Conservation (phyloP, 2,888 invertebrate genomes). For the Lottia gigantea region DNA sequence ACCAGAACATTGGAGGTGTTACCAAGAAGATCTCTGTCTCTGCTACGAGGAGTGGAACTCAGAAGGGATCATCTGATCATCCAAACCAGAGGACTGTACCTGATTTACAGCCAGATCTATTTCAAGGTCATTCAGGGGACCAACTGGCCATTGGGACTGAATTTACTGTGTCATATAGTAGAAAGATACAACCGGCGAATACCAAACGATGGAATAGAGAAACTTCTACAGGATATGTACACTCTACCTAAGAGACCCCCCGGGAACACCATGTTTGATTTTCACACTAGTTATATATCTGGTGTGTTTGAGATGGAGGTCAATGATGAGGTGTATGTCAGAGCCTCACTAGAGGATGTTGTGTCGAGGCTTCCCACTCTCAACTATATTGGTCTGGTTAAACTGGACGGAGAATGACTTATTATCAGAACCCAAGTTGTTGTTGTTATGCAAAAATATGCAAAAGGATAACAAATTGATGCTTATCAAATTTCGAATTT, state of each 20-base stretch:
- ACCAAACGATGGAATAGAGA: slow-evolving; percentile 2
- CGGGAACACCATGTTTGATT: background rate
- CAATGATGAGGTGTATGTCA: background rate
- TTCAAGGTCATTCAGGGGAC: background rate
- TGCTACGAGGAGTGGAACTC: background rate
- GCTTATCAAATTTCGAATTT: no score
- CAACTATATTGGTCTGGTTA: background rate
- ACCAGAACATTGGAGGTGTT: background rate
- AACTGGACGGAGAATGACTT: no score
- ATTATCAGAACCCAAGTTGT: no score
- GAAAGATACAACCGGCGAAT: background rate
- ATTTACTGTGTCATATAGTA: background rate
- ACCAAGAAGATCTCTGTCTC: background rate
- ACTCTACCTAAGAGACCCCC: background rate
- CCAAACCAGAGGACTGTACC: background rate
- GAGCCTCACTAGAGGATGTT: background rate
- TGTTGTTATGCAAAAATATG: no score
- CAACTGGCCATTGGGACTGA: background rate
- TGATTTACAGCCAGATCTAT: slow-evolving; percentile 2
- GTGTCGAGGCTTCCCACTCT: background rate
- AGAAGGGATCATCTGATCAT: background rate
- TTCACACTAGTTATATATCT: background rate
- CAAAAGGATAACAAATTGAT: no score
- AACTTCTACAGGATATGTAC: background rate
- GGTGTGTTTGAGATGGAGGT: slow-evolving; percentile 3